These are phyloP conservation scores for Trinorchestia longiramus DNA, from an alignment of 1,140 invertebrate species.

Conservation along the genomic window DNA sequence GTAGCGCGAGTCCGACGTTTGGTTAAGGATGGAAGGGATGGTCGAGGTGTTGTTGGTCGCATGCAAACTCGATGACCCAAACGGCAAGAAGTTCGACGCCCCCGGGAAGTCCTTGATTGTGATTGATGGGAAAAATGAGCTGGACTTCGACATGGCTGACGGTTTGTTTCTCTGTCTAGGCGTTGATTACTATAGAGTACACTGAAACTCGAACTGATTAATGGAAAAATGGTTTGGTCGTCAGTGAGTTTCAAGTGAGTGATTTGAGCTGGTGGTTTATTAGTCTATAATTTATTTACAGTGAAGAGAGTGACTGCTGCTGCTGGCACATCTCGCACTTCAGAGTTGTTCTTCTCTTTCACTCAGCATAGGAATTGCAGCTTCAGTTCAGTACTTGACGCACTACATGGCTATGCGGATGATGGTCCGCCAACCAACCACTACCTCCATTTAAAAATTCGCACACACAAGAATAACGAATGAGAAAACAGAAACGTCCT, in stretches of 20 bases:
- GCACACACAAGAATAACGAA: slow-evolving; percentile 51
- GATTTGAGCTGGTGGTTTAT: background rate
- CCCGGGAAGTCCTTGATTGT: slow-evolving; percentile 27
- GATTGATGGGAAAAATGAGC: slow-evolving; percentile 38
- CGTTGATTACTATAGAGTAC: background rate
- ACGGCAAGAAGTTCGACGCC: slow-evolving; percentile 23
- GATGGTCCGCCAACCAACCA: background rate
- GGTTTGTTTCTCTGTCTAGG: background rate
- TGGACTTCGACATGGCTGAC: slow-evolving; percentile 26
- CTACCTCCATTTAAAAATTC: slow-evolving; percentile 46
- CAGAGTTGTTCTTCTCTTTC: background rate
- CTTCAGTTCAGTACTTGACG: background rate
- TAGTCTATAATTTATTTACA: background rate
- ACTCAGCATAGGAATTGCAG: background rate
- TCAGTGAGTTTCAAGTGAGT: slow-evolving; percentile 30
- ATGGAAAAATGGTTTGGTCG: slow-evolving; percentile 18
- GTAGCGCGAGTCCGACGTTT: background rate
- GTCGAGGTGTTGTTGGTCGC: slow-evolving; percentile 46
- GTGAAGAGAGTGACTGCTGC: background rate
- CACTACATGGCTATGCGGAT: slow-evolving; percentile 4
- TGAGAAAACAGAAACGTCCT: slow-evolving; percentile 43
- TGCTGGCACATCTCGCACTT: background rate
- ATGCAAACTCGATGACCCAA: slow-evolving; percentile 41
- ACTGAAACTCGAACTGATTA: background rate
- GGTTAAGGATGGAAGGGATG: slow-evolving; percentile 22